Base-by-base conservation (phyloP, 2,888 invertebrate species). In the Leuctra nigra region DNA sequence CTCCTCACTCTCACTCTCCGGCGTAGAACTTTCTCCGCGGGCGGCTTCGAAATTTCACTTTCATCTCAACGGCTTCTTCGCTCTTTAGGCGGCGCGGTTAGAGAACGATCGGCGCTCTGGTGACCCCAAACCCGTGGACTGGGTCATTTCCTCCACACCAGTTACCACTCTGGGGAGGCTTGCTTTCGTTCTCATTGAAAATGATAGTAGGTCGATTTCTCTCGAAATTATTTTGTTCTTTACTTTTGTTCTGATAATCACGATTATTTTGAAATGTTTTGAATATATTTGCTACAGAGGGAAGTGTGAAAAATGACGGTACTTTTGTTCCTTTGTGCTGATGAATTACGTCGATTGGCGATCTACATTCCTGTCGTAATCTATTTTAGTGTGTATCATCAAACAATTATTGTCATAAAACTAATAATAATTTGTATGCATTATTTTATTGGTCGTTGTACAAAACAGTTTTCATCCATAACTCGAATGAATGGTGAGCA, bases 191-290 rank as follows among this genome's bases (percentile, higher is more conserved):
- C 22, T 44, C 44, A 44, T 44, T 44, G 22, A 44, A 44, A 29
- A 44, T 44, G 23, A 50, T 50, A 35, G 50, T 50, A 50, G 50
- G 50, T 50, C 50, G 50, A 50, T 50, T 50, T 50, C 50, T 50
- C 50, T 50, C n/a, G n/a, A 18, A 23, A 50, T 50, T 22, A 33
- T 35, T n/a, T 48, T 50, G 50, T 50, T 29, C 33, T 29, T 33
- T 47, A n/a, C 33, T 48, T 14, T 48, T 48, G 48, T 48, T 48
- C 48, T 29, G 29, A 44, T 44, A 44, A 44, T 16, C 44, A 44
- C 44, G 44, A 44, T 44, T 44, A 44, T 44, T 44, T 44, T 16
- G 44, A 44, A 44, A 23, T 44, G 18, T 23, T 44, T 23, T 13
- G 13, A 29, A 29, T 6, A 29, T 29, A 11, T 29, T 29, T 29